These are phyloP conservation scores for Tuta absoluta DNA, from an alignment of 2,888 invertebrate genomes.

Conservation along the genomic window DNA sequence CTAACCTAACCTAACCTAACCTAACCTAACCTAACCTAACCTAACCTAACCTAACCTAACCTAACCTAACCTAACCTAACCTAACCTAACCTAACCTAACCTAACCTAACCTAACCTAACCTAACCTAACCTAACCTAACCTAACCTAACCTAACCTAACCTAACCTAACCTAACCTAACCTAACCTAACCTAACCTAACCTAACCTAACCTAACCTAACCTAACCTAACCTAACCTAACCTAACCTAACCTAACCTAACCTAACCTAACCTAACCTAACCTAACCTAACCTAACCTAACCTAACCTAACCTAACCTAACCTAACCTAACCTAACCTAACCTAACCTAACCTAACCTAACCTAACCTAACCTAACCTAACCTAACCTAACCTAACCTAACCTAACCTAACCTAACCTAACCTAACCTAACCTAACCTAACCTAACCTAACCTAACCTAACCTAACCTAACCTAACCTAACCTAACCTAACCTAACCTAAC, in stretches of 20 bases:
- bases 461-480: conserved; percentile 23
- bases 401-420: conserved; percentile 23
- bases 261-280: conserved; percentile 23
- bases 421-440: conserved; percentile 23
- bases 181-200: conserved; percentile 23
- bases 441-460: conserved; percentile 23
- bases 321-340: conserved; percentile 23
- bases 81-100: conserved; percentile 23
- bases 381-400: conserved; percentile 23
- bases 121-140: conserved; percentile 23
- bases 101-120: conserved; percentile 23
- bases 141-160: conserved; percentile 22
- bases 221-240: conserved; percentile 23
- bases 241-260: conserved; percentile 23
- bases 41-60: conserved; percentile 23
- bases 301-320: conserved; percentile 23
- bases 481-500: conserved; percentile 23
- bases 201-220: conserved; percentile 23
- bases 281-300: conserved; percentile 23
- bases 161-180: conserved; percentile 23
- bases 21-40: conserved; percentile 22
- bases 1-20: conserved; percentile 24
- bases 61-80: conserved; percentile 20
- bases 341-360: conserved; percentile 22
- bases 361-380: conserved; percentile 23